A percentile compares a stretch with the other conserved stretches of the same genome.
Conservation (phyloP, 2,888 invertebrate genomes). For the Aphidius colemani region DNA sequence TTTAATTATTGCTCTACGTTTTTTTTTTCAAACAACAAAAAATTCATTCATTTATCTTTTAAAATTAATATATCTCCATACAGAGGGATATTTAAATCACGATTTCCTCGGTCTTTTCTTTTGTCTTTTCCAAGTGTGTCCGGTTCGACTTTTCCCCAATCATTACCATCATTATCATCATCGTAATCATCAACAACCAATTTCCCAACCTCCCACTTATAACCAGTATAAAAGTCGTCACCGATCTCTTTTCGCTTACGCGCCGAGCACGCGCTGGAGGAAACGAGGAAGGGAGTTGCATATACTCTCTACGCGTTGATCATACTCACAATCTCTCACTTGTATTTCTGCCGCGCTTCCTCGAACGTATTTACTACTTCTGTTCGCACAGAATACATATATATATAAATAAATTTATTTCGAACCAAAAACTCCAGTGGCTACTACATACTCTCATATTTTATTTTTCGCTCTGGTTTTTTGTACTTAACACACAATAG, state of each 20-base stretch:
- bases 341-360: conserved; percentile 26
- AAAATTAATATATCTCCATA: too few relatives aligned
- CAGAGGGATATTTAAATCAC: too few relatives aligned
- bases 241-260: conserved; percentile 21
- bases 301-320: conserved; percentile 28
- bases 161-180: conserved; percentile 18
- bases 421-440: background rate
- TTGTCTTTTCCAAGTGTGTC: too few relatives aligned
- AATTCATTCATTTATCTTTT: too few relatives aligned
- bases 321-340: conserved; percentile 34
- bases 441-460: conserved; percentile 17
- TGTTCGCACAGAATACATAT: conserved; percentile 16
- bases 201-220: conserved; percentile 32
- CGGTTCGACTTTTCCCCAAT: conserved; percentile 16
- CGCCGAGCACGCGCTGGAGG: conserved; percentile 36
- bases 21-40: too few relatives aligned
- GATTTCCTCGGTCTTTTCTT: too few relatives aligned
- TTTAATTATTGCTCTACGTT: too few relatives aligned
- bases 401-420: too few relatives aligned
- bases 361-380: conserved; percentile 21
- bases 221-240: conserved; percentile 28
- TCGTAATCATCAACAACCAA: conserved; percentile 28
- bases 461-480: conserved; percentile 27
- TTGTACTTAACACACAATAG: background rate
- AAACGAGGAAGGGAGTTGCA: conserved; percentile 35